Evolutionary conservation across 2,888 invertebrate genomes (phyloP).

Genomic region (Zhuqinia jingwanae): DNA sequence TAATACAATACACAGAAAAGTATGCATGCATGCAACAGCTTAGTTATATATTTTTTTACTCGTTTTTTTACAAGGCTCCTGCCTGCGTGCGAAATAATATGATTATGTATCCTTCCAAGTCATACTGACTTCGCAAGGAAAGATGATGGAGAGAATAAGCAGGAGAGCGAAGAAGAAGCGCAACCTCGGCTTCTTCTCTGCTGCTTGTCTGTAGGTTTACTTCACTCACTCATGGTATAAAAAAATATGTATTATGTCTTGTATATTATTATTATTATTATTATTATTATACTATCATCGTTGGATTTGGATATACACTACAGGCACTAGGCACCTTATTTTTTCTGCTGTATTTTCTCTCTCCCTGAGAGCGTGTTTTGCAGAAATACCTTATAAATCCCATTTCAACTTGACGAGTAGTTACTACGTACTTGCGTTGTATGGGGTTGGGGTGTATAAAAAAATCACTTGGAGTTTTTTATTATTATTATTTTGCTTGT

Average conservation of each 20-base stretch:
- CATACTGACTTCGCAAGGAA: conserved; percentile 63
- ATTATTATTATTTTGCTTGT: conserved; percentile 25
- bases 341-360: conserved; percentile 35
- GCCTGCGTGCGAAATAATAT: conserved; percentile 65
- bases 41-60: conserved; percentile 50
- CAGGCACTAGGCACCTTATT: conserved; percentile 62
- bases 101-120: conserved; percentile 66
- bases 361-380: conserved; percentile 45
- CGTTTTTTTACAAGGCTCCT: conserved; percentile 69
- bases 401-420: conserved; percentile 49
- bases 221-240: conserved; percentile 5
- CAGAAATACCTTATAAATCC: conserved; percentile 65
- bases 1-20: conserved; percentile 35
- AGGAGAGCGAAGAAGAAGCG: conserved; percentile 56
- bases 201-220: conserved; percentile 55
- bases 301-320: conserved; percentile 7
- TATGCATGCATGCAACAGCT: conserved; percentile 65
- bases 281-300: neutral
- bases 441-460: conserved; percentile 39
- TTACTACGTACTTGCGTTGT: conserved; percentile 21
- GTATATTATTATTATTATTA: conserved; percentile 46
- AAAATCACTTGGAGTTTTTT: conserved; percentile 33
- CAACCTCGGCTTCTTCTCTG: conserved; percentile 57
- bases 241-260: conserved; percentile 41
- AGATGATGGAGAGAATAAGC: conserved; percentile 45